A percentile compares a stretch with the other conserved stretches of the same genome.
Evolutionary conservation across 2,888 invertebrate species (phyloP).

Genomic region (Thymelicus lineola): DNA sequence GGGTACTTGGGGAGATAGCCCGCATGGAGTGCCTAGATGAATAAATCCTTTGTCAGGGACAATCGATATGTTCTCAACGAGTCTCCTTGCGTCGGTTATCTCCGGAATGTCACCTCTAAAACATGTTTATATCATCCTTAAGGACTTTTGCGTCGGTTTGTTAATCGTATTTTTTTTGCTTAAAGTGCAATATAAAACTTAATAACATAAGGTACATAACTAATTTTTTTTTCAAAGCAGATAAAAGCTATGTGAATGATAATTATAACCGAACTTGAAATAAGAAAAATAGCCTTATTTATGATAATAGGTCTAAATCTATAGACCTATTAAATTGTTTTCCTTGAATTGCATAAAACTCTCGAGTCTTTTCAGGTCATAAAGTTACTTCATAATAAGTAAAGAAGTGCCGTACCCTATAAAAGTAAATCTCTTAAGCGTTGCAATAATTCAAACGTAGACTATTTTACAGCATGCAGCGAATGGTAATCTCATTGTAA

Average conservation of each 20-base stretch:
- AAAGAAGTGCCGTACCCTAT: background rate
- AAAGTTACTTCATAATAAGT: background rate
- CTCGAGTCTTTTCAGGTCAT: no score
- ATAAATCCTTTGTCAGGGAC: constrained; percentile 32
- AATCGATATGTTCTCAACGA: constrained; percentile 28
- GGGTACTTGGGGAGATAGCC: constrained; percentile 44
- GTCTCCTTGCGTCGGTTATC: constrained; percentile 2
- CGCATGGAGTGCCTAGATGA: constrained; percentile 40
- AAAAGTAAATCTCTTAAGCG: background rate
- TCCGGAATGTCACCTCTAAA: constrained; percentile 20
- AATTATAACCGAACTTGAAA: no score
- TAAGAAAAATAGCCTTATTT: no score
- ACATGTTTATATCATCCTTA: constrained; percentile 9
- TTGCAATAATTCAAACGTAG: constrained; percentile 10
- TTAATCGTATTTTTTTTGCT: background rate
- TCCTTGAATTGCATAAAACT: no score
- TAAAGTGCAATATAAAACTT: no score
- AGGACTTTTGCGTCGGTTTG: background rate
- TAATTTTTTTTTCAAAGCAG: no score
- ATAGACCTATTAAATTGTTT: no score
- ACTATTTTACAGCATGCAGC: constrained; percentile 15
- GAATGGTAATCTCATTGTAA: constrained; percentile 22
- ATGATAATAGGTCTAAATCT: no score
- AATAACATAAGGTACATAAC: no score
- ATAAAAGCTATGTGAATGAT: no score